These are phyloP conservation scores for Drosophila neonasuta DNA, from an alignment of 2,888 invertebrate genomes.

Conservation along the genomic window DNA sequence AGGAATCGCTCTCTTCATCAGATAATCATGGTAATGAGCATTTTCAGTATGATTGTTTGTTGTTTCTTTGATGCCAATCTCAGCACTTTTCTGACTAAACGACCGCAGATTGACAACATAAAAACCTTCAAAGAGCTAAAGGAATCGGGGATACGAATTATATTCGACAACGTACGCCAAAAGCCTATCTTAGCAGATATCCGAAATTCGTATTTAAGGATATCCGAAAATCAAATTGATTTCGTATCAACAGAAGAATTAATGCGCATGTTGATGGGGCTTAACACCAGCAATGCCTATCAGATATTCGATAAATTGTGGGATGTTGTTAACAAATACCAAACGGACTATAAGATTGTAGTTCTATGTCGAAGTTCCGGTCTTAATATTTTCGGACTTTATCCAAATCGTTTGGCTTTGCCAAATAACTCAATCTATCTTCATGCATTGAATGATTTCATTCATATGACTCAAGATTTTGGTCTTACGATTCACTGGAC, in stretches of 20 bases:
- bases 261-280: too few species aligned
- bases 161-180: too few species aligned
- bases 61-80: conserved; percentile 48
- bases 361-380: not conserved
- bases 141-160: conserved; percentile 13
- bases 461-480: not conserved
- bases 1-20: conserved; percentile 31
- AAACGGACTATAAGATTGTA: not conserved
- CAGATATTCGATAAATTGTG: not conserved
- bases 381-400: not conserved
- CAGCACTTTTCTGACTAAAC: conserved; percentile 40
- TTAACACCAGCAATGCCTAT: not conserved
- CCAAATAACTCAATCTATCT: not conserved
- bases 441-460: not conserved
- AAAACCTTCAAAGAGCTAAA: conserved; percentile 27
- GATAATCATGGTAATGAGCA: conserved; percentile 35
- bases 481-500: not conserved
- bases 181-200: too few species aligned
- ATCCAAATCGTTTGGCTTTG: not conserved
- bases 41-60: conserved; percentile 36
- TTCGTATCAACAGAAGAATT: too few species aligned
- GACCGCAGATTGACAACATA: conserved; percentile 1
- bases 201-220: too few species aligned
- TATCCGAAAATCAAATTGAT: too few species aligned
- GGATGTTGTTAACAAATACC: not conserved